A percentile compares a stretch with the other conserved stretches of the same genome.
Evolutionary conservation across 2,797 vertebrate species (phyloP).

Genomic region (Anisognathus igniventris): DNA sequence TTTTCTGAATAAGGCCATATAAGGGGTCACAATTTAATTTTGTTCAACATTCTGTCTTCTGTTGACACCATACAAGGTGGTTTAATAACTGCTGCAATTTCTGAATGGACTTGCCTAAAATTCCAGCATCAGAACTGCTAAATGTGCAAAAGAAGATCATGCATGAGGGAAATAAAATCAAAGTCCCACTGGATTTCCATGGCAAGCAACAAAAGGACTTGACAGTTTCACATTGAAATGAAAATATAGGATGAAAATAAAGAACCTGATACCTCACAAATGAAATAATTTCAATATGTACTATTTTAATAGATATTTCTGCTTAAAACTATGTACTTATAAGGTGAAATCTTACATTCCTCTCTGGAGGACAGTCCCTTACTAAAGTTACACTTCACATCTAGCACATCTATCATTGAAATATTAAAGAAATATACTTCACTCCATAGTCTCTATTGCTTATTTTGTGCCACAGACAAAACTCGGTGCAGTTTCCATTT

Average conservation of each 20-base stretch:
- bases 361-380: not conserved
- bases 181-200: not conserved
- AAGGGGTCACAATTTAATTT: not conserved
- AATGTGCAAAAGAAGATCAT: not conserved
- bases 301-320: not conserved
- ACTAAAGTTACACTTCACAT: not conserved
- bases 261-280: not conserved
- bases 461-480: slow-evolving; percentile 1
- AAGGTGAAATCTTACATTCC: not conserved
- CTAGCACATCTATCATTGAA: not conserved
- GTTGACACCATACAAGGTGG: not conserved
- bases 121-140: not conserved
- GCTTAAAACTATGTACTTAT: not conserved
- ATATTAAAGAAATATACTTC: not conserved
- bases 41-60: not conserved
- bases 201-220: not conserved
- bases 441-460: not conserved
- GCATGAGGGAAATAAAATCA: not conserved
- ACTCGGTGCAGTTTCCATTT: not conserved
- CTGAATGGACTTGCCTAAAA: not conserved
- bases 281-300: not conserved
- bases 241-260: not conserved
- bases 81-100: not conserved
- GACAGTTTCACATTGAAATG: not conserved
- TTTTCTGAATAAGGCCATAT: not conserved